Conservation (phyloP, 2,113 vertebrate species). For the Nibea albiflora region DNA sequence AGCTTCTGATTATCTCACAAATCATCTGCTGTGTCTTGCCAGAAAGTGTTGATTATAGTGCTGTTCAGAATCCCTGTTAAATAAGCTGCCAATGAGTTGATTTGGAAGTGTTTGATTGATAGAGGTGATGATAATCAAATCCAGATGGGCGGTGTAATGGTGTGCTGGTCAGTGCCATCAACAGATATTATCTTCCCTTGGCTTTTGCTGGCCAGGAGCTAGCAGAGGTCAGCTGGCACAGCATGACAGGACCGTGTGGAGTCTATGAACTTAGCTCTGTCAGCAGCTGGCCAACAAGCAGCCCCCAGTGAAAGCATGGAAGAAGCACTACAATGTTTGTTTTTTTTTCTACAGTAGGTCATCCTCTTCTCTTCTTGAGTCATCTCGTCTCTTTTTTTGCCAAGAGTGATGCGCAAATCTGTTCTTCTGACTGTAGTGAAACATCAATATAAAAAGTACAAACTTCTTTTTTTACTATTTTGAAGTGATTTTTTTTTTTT, state of each 20-base stretch:
- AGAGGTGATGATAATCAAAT: slow-evolving; percentile 32
- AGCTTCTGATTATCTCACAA: background rate
- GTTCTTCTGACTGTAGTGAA: background rate
- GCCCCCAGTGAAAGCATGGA: background rate
- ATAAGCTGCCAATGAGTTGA: background rate
- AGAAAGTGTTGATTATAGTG: background rate
- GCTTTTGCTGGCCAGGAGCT: slow-evolving; percentile 20
- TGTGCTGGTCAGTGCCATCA: slow-evolving; percentile 22
- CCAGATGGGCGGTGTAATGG: slow-evolving; percentile 23
- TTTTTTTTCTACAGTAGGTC: too few species aligned
- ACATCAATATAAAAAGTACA: background rate
- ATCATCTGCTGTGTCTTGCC: slow-evolving; percentile 21
- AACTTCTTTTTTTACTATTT: background rate
- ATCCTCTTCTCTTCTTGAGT: background rate
- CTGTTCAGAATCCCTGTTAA: slow-evolving; percentile 1
- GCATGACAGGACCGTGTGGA: slow-evolving; percentile 12
- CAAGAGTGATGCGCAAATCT: background rate
- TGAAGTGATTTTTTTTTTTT: slow-evolving; percentile 1
- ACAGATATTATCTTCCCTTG: slow-evolving; percentile 43
- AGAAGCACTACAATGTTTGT: background rate
- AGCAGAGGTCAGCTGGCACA: slow-evolving; percentile 36
- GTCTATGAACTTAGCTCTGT: slow-evolving; percentile 7
- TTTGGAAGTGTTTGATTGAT: slow-evolving; percentile 14
- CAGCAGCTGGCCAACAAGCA: slow-evolving; percentile 12
- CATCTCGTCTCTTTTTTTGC: slow-evolving; percentile 16